Percentiles rank a stretch among this genome's conserved stretches.
Evolutionary conservation across 2,888 invertebrate genomes (phyloP).

Genomic region (Timema podura): DNA sequence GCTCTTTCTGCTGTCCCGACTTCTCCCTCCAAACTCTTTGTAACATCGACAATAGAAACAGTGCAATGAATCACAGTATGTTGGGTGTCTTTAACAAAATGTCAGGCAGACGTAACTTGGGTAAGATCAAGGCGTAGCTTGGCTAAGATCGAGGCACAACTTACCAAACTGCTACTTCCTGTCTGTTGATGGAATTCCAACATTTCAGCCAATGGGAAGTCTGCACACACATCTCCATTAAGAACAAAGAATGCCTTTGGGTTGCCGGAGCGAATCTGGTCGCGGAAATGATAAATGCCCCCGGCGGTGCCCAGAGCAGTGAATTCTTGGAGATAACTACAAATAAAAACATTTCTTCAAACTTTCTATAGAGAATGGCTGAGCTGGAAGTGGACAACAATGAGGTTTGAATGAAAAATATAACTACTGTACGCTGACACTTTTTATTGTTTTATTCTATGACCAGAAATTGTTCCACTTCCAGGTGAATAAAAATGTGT

Average conservation of each 20-base stretch:
- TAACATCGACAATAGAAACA: conserved; percentile 13
- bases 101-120: neutral
- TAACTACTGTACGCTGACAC: too few species aligned
- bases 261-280: conserved; percentile 85
- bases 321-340: conserved; percentile 91
- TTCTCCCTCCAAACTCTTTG: neutral
- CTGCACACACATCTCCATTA: conserved; percentile 96
- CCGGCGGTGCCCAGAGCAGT: conserved; percentile 93
- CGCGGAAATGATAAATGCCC: conserved; percentile 94
- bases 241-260: conserved; percentile 89
- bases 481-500: too few species aligned
- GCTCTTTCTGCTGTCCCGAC: too few species aligned
- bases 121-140: neutral
- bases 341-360: conserved; percentile 18
- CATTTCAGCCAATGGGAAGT: conserved; percentile 86
- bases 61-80: neutral
- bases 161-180: conserved; percentile 52
- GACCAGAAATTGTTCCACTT: too few species aligned
- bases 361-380: too few species aligned
- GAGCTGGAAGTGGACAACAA: too few species aligned
- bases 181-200: conserved; percentile 66
- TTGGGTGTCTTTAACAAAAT: neutral
- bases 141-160: conserved; percentile 27
- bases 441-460: too few species aligned
- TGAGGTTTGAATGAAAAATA: too few species aligned